phyloP scores from a whole-genome alignment of 2,113 vertebrate genomes.

The Podilymbus podiceps region DNA sequence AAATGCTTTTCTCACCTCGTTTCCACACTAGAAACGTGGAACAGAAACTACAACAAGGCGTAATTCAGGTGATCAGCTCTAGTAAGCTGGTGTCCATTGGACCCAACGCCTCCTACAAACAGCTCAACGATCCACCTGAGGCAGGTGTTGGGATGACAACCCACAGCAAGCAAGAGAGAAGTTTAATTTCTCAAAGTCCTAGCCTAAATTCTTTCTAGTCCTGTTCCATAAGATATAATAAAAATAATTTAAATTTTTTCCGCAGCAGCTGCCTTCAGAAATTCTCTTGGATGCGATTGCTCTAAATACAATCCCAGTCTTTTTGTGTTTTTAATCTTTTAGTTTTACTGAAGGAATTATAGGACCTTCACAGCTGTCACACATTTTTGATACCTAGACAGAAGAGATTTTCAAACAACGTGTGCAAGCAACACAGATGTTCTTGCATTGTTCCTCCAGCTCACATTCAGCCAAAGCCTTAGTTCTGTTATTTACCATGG shows the following conservation, averaged over 20 bases:
- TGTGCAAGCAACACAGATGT: conserved; percentile 40
- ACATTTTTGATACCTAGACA: conserved; percentile 41
- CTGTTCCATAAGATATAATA: not conserved
- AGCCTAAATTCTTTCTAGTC: not conserved
- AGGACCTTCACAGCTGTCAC: conserved; percentile 36
- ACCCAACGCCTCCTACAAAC: not conserved
- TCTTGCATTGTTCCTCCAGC: conserved; percentile 40
- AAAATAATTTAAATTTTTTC: not conserved
- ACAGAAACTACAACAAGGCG: not conserved
- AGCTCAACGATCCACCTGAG: not conserved
- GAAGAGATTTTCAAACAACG: conserved; percentile 6
- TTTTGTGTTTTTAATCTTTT: not conserved
- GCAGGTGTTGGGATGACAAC: not conserved
- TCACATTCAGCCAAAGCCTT: not conserved
- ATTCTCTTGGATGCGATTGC: not conserved
- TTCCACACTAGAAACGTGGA: not conserved
- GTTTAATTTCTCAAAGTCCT: not conserved
- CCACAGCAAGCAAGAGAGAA: not conserved
- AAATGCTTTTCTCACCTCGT: not conserved
- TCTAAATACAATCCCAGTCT: conserved; percentile 28
- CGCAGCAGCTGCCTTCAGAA: conserved; percentile 9
- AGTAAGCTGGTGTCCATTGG: not conserved
- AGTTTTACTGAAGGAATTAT: not conserved
- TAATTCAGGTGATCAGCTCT: not conserved
- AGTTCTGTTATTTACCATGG: conserved; percentile 47